Evolutionary conservation across 2,797 vertebrate genomes (phyloP).

Genomic region (Melanotaenia trifasciata): DNA sequence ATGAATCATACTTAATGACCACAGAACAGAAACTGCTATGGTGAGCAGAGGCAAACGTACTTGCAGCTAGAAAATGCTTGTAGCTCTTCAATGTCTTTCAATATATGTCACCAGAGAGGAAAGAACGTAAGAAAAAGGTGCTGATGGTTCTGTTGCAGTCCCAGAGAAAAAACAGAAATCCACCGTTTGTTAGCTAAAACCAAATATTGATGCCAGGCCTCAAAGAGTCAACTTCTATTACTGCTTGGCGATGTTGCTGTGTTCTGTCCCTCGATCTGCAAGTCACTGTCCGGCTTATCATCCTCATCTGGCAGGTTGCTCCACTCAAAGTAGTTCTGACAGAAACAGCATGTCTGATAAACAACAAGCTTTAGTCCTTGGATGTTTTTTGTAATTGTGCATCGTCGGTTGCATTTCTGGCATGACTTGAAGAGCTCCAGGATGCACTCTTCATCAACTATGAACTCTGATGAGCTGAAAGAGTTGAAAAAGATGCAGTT

Average conservation of each 20-base stretch:
- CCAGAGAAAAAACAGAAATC: background rate
- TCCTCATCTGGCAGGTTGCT: conserved; percentile 49
- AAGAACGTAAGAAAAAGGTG: background rate
- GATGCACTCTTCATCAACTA: conserved; percentile 57
- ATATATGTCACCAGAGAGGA: too few species aligned
- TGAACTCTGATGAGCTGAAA: conserved; percentile 51
- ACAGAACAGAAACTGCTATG: background rate
- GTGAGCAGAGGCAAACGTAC: background rate
- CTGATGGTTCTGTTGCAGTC: background rate
- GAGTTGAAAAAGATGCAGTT: background rate
- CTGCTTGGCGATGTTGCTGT: background rate
- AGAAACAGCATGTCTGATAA: conserved; percentile 43
- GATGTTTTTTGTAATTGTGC: conserved; percentile 30
- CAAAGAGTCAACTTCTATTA: background rate
- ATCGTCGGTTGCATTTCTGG: conserved; percentile 26
- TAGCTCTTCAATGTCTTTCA: background rate
- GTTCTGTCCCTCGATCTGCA: background rate
- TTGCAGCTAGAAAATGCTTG: background rate
- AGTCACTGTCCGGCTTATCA: background rate
- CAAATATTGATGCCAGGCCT: background rate
- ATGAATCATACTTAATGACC: too few species aligned
- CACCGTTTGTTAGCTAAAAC: too few species aligned
- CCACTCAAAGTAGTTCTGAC: conserved; percentile 34
- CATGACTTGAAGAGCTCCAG: conserved; percentile 50
- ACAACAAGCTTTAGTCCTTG: conserved; percentile 48